Evolutionary conservation across 2,888 invertebrate genomes (phyloP), one percentile per base, ranked within the genome.

Genomic region (Apeira syringaria): DNA sequence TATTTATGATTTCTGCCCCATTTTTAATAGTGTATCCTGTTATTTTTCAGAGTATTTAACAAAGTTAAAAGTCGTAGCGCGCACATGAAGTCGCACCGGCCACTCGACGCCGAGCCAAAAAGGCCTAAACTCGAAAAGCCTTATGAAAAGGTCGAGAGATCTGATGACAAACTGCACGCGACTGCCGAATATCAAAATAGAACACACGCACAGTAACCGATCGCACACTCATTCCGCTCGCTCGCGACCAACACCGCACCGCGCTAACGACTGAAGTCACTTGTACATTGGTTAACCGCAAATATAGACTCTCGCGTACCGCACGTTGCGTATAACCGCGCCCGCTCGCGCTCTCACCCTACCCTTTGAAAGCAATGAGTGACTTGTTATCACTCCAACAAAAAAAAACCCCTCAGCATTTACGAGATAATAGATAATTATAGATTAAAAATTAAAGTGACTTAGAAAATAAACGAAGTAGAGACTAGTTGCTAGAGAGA

Each of bases 61-160:
- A 98, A 98, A 93, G 97, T 98, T 79, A 98, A 98, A 92, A 99
- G 98, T 92, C 95, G 99, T 89, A 99, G 98, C 91, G 99, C 99
- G 59, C 99, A 99, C 91, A 99, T 99, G 99, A 99, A 99, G 92
- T 98, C 98, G 62, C 99, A 99, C 91, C 94, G 97, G 79, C 95
- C 96, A 68, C 94, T 95, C 80, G 97, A 97, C 91, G 93, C 94
- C 83, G 96, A 95, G 82, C 92, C 92, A 58, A 93, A 92, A 89
- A 91, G 93, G 89, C 91, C 92, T 74, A 93, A 92, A 80, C 86
- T 87, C 78, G 90, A 90, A 88, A 90, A 90, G 75, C 88, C 89
- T 88, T 90, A 90, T 89, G 89, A 88, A 88, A 89, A 88, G 88
- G 89, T 89, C 73, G 86, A 86, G 82, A 80, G 77, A 82, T 73